Base-by-base conservation (phyloP, 2,797 vertebrate species). In the Tokudaia muenninki region DNA sequence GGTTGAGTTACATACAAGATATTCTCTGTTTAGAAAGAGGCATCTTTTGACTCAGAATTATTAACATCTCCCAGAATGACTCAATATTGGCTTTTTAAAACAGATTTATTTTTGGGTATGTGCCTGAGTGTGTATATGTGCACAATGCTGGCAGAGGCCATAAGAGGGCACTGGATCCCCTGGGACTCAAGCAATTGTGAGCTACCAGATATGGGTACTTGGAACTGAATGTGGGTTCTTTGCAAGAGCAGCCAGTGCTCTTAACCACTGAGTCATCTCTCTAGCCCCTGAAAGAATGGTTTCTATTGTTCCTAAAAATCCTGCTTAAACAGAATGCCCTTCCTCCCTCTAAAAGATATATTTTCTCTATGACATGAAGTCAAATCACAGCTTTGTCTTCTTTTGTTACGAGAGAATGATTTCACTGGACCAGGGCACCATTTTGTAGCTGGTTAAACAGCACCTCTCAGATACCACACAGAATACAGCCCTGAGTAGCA, bases 41-140 rank as follows among this genome's bases (percentile, higher is more conserved):
- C 63, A n/a, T 4, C 67, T 74, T 88, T 96, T 93, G 72, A 81
- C 57, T 83, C 50, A 75, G 13, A 90, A 72, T 94, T 41, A 67
- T 44, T 92, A 95, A 77, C 11, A 90, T 44, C 89, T 94, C 41
- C 77, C 84, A 91, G 44, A 65, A 79, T 16, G 94, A 87, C 47
- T 14, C 29, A 86, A 77, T 5, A 41, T 1, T 37, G 47, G 22
- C 65, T 55, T 87, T 87, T 52, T 22, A 13, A 65, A 50, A 44
- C 80, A n/a, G 41, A 10, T 37, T 55, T 52, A n/a, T 72, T 87
- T 37, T 55, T 4, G 50, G n/a, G 50, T 55, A 14, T 50, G 41
- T 22, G 47, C 22, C 13, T 55, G 21, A n/a, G 31, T 26, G 50
- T 80, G 50, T 77, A 26, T 77, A 34, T 50, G 61, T 34, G 44